Evolutionary conservation across 2,113 vertebrate species (phyloP).

Genomic region (Platycercus adscitus): DNA sequence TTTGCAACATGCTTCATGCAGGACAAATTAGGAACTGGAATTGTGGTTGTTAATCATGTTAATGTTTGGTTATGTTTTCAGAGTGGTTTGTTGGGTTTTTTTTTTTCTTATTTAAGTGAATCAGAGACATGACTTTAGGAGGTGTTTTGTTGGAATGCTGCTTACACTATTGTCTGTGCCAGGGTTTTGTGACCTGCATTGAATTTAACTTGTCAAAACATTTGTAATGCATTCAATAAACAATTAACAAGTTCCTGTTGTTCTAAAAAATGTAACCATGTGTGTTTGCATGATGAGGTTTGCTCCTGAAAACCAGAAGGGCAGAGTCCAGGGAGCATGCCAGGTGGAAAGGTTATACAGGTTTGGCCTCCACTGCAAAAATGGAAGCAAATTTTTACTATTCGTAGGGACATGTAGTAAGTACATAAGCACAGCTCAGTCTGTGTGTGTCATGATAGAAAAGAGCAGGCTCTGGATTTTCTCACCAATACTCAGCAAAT

Average conservation of each 20-base stretch:
- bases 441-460: neutral
- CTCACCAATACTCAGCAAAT: neutral
- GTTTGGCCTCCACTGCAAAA: neutral
- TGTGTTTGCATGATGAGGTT: neutral
- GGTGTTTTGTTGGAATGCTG: neutral
- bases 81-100: too few species aligned
- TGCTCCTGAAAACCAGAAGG: neutral
- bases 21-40: neutral
- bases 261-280: neutral
- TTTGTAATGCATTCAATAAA: neutral
- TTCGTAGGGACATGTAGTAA: neutral
- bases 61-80: neutral
- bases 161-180: fast-evolving
- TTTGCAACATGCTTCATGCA: neutral
- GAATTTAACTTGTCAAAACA: neutral
- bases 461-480: neutral
- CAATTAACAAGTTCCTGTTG: neutral
- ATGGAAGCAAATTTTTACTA: neutral
- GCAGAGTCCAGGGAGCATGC: neutral
- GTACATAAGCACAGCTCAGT: neutral
- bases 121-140: neutral
- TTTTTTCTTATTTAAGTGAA: neutral
- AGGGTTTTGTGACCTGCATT: neutral
- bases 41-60: neutral
- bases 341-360: neutral